Percentiles rank a stretch among this genome's conserved stretches.
Conservation (phyloP, 2,797 vertebrate species). For the Triplophysa yarkandensis region DNA sequence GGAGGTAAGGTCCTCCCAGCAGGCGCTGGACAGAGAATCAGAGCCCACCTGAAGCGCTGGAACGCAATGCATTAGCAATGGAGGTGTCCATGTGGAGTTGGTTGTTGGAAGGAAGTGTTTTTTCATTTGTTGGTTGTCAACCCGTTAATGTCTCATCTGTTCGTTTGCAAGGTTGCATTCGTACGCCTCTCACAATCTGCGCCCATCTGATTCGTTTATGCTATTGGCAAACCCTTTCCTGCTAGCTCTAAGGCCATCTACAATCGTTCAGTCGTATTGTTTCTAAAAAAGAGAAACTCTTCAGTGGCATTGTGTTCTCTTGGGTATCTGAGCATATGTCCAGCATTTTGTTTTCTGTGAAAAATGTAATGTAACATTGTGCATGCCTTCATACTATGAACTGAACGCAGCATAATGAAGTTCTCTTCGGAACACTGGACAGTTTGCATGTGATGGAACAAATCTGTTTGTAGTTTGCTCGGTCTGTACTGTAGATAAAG, state of each 20-base stretch:
- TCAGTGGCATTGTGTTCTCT: constrained; percentile 7
- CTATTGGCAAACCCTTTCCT: background rate
- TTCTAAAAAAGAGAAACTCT: background rate
- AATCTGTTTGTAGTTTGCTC: background rate
- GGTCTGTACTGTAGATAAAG: background rate
- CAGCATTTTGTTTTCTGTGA: constrained; percentile 40
- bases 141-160: constrained; percentile 4
- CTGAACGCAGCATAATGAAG: constrained; percentile 34
- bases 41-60: background rate
- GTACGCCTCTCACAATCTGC: background rate
- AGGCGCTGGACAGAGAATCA: constrained; percentile 12
- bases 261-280: background rate
- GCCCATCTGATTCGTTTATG: constrained; percentile 20
- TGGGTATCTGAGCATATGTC: background rate
- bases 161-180: constrained; percentile 5
- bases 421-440: constrained; percentile 47
- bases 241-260: constrained; percentile 1
- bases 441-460: background rate
- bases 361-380: constrained; percentile 16
- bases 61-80: background rate
- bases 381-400: constrained; percentile 23
- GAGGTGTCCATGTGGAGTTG: background rate
- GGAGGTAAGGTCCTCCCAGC: constrained; percentile 22
- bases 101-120: background rate
- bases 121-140: background rate